Conservation (phyloP, 30 jellyfish, hydroid and myxozoan genomes). For the Catostylus mosaicus region DNA sequence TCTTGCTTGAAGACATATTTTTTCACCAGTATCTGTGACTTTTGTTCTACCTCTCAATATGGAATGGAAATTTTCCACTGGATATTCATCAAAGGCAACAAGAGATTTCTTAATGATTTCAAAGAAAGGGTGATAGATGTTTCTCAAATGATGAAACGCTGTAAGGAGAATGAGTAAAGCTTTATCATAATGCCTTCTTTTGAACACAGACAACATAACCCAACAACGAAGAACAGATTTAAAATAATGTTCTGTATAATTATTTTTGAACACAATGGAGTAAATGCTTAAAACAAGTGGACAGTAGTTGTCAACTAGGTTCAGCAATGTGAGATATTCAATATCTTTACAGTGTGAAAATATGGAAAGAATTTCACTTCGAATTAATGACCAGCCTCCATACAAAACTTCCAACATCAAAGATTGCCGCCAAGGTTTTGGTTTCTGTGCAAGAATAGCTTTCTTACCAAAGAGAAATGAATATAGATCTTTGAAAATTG, state of each 20-base stretch:
- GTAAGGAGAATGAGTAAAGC: slow-evolving; percentile 14
- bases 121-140: slow-evolving; percentile 9
- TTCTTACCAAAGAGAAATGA: slow-evolving; percentile 40
- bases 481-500: slow-evolving; percentile 35
- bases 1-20: slow-evolving; percentile 9
- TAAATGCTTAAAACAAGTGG: slow-evolving; percentile 41
- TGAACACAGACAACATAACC: slow-evolving; percentile 54
- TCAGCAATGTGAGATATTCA: slow-evolving; percentile 9
- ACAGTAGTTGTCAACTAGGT: slow-evolving; percentile 25
- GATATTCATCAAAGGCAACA: slow-evolving; percentile 41
- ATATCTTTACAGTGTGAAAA: slow-evolving; percentile 34
- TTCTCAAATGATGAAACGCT: slow-evolving; percentile 8
- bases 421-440: slow-evolving; percentile 66
- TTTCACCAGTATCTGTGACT: slow-evolving; percentile 7
- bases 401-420: slow-evolving; percentile 50
- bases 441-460: slow-evolving; percentile 56
- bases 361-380: slow-evolving; percentile 9
- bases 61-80: slow-evolving; percentile 44
- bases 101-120: neutral
- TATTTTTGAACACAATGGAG: slow-evolving; percentile 20
- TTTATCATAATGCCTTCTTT: slow-evolving; percentile 36
- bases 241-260: neutral
- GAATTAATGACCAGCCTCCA: slow-evolving; percentile 52
- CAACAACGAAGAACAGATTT: slow-evolving; percentile 26
- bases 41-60: slow-evolving; percentile 42